Percentiles rank a stretch among this genome's conserved stretches.
Evolutionary conservation across 2,888 invertebrate genomes (phyloP).

Genomic region (Caenorhabditis auriculariae): DNA sequence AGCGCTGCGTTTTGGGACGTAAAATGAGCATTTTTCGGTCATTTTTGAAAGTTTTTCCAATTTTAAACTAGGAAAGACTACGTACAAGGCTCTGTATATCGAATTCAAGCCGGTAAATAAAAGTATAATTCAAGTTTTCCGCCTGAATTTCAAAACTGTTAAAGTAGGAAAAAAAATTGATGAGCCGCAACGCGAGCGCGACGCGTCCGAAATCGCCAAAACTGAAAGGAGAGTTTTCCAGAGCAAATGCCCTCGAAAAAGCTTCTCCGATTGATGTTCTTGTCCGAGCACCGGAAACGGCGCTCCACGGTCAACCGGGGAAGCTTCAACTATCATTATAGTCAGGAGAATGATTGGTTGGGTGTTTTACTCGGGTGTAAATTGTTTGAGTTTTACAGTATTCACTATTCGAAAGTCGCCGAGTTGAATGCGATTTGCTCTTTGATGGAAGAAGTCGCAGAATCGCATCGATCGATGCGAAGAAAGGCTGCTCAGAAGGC

Average conservation of each 20-base stretch:
- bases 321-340: conserved; percentile 23
- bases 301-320: conserved; percentile 31
- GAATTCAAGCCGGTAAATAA: no score
- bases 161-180: background rate
- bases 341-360: conserved; percentile 11
- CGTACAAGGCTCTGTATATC: no score
- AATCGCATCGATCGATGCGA: conserved; percentile 44
- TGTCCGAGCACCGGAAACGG: conserved; percentile 25
- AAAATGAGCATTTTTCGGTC: background rate
- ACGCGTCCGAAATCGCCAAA: no score
- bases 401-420: conserved; percentile 31
- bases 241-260: conserved; percentile 37
- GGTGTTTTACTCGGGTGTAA: no score
- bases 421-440: conserved; percentile 45
- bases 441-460: conserved; percentile 51
- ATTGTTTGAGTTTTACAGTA: no score
- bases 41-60: background rate
- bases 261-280: conserved; percentile 19
- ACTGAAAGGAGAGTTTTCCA: conserved; percentile 8
- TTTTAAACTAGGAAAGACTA: no score
- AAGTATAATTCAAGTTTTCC: no score
- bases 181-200: no score
- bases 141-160: background rate
- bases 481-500: conserved; percentile 32
- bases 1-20: background rate